These are phyloP conservation scores for Drosophila barbarae DNA, from an alignment of 2,888 invertebrate genomes.

Conservation along the genomic window DNA sequence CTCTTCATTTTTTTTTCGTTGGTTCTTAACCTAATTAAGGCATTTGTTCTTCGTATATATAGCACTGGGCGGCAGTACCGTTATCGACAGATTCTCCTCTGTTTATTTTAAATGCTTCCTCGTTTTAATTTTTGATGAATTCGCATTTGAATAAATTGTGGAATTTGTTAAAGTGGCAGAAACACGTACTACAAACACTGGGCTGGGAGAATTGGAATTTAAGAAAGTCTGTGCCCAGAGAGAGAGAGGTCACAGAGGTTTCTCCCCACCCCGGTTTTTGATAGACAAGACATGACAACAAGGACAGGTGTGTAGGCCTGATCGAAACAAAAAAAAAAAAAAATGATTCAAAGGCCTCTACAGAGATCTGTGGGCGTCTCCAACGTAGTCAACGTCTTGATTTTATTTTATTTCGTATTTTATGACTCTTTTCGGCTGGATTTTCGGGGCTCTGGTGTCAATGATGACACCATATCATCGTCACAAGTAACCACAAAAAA, in stretches of 20 bases:
- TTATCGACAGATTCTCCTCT: constrained; percentile 6
- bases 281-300: constrained; percentile 19
- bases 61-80: constrained; percentile 15
- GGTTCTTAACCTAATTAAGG: constrained; percentile 31
- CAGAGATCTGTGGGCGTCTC: constrained; percentile 16
- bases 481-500: constrained; percentile 19
- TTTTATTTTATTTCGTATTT: constrained; percentile 34
- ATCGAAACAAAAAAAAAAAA: constrained; percentile 6
- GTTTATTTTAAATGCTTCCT: background rate
- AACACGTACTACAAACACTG: background rate
- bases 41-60: constrained; percentile 31
- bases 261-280: background rate
- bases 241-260: constrained; percentile 1
- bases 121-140: constrained; percentile 12
- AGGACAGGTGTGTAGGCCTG: constrained; percentile 62
- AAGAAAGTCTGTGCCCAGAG: constrained; percentile 7
- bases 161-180: constrained; percentile 10
- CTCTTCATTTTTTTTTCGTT: constrained; percentile 2
- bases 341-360: constrained; percentile 30
- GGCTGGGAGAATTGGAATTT: background rate
- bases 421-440: constrained; percentile 25
- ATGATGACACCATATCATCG: constrained; percentile 66
- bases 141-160: constrained; percentile 18
- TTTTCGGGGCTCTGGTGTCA: constrained; percentile 53
- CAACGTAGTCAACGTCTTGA: constrained; percentile 26